A percentile compares a stretch with the other conserved stretches of the same genome.
Conservation (phyloP, 2,888 invertebrate species). For the Brachypalpus laphriformis region DNA sequence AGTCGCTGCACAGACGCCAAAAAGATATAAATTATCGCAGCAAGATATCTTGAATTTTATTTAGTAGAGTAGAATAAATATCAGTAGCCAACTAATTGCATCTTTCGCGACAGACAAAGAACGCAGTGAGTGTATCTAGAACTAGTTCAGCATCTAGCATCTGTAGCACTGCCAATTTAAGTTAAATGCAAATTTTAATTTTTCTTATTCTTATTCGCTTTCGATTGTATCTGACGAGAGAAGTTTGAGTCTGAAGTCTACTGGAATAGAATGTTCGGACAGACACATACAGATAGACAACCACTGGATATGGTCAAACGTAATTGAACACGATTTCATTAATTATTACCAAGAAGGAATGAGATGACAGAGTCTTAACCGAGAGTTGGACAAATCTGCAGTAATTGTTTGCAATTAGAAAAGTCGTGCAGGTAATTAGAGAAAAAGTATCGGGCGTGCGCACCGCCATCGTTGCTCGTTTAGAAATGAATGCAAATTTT, state of each 20-base stretch:
- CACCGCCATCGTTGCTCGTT: not conserved
- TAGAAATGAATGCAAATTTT: conserved; percentile 68
- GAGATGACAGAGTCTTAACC: conserved; percentile 60
- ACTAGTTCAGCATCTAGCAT: conserved; percentile 43
- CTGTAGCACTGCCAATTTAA: conserved; percentile 39
- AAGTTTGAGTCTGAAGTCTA: not conserved
- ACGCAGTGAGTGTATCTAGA: conserved; percentile 40
- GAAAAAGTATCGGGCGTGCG: conserved; percentile 46
- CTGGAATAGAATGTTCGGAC: not conserved
- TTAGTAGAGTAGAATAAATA: conserved; percentile 35
- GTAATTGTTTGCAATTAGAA: conserved; percentile 72
- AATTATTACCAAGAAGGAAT: conserved; percentile 47
- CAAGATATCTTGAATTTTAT: conserved; percentile 48
- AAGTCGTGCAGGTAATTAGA: conserved; percentile 73
- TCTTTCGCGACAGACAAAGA: conserved; percentile 51
- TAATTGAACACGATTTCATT: conserved; percentile 72
- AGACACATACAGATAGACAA: conserved; percentile 31
- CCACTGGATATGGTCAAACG: conserved; percentile 67
- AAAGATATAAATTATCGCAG: conserved; percentile 64
- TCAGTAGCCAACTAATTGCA: conserved; percentile 54
- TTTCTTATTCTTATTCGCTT: conserved; percentile 4
- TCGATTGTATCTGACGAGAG: conserved; percentile 14
- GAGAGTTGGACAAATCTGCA: conserved; percentile 65
- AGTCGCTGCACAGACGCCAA: conserved; percentile 43
- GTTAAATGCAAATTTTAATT: conserved; percentile 65